Evolutionary conservation across 1,140 invertebrate genomes (phyloP).

Genomic region (Sipha flava): DNA sequence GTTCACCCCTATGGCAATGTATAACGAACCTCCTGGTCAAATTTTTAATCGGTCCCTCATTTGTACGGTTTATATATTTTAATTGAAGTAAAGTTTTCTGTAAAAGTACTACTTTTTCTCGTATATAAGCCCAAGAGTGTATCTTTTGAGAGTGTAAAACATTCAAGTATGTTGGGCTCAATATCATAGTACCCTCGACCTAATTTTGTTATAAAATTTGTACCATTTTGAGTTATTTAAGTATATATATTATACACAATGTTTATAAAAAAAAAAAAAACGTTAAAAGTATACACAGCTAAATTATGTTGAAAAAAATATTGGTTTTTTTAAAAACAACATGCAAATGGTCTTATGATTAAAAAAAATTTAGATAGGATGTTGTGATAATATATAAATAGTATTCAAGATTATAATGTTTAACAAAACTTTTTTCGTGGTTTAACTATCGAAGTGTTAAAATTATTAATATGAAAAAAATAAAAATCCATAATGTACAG

Average conservation of each 20-base stretch:
- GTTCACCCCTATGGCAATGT: not conserved
- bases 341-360: no score
- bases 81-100: constrained; percentile 1
- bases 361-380: no score
- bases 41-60: constrained; percentile 22
- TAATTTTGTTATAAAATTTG: not conserved
- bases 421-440: not conserved
- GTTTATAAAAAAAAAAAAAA: not conserved
- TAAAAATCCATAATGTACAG: constrained; percentile 1
- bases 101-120: constrained; percentile 24
- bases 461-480: not conserved
- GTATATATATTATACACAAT: no score
- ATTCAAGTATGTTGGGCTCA: not conserved
- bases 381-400: no score
- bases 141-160: not conserved
- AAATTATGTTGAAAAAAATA: no score
- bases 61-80: constrained; percentile 19
- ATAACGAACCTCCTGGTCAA: constrained; percentile 21
- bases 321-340: no score
- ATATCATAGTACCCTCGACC: not conserved
- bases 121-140: not conserved
- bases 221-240: not conserved
- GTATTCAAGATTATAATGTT: not conserved
- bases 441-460: not conserved
- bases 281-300: no score